phyloP scores from a whole-genome alignment of 2,113 vertebrate species.

The Tretioscincus oriximinensis region DNA sequence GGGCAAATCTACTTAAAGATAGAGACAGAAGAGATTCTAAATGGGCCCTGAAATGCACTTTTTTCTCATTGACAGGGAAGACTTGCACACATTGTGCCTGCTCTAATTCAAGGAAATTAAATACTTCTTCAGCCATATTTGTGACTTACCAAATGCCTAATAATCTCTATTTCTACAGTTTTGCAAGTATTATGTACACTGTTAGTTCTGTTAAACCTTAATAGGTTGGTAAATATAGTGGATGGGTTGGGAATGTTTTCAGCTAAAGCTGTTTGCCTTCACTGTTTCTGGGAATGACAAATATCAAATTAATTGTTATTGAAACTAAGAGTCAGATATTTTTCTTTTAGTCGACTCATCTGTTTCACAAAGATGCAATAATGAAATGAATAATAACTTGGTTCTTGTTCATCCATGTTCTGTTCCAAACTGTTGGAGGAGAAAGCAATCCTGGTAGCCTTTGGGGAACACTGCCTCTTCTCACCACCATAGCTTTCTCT shows the following conservation, averaged over 20 bases:
- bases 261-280: too few species aligned
- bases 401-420: too few species aligned
- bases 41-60: conserved; percentile 13
- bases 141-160: not conserved
- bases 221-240: not conserved
- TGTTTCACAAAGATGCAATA: too few species aligned
- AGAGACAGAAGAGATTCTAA: conserved; percentile 8
- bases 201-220: not conserved
- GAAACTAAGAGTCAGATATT: too few species aligned
- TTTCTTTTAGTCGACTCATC: too few species aligned
- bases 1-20: conserved; percentile 25
- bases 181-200: not conserved
- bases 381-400: too few species aligned
- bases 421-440: too few species aligned
- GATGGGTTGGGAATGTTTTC: not conserved
- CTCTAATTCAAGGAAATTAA: not conserved
- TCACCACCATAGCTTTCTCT: too few species aligned
- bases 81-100: not conserved
- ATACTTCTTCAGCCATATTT: not conserved
- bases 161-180: not conserved
- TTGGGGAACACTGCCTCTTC: too few species aligned
- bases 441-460: too few species aligned
- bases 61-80: conserved; percentile 11
- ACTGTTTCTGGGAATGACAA: too few species aligned
- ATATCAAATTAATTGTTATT: too few species aligned